phyloP scores from a whole-genome alignment of 1,140 invertebrate species.

The Monomorium pharaonis region DNA sequence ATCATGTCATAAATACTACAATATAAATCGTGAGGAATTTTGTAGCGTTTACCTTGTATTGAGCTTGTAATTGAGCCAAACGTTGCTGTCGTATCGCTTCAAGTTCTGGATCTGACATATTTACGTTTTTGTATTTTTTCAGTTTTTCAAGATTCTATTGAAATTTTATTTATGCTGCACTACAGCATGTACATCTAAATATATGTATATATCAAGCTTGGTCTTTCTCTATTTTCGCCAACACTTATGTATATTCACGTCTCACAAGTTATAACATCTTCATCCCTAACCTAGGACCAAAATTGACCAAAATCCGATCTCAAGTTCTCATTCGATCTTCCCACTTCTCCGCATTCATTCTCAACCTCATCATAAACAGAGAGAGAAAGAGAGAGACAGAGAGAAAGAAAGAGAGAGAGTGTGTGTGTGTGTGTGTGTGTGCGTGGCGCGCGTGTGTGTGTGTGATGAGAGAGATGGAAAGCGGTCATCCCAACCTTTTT shows the following conservation, averaged over 20 bases:
- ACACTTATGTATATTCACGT: background rate
- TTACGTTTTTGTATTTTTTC: conserved; percentile 17
- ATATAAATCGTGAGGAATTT: background rate
- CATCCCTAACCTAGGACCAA: background rate
- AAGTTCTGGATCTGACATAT: conserved; percentile 93
- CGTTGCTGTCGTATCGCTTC: conserved; percentile 92
- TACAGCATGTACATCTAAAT: background rate
- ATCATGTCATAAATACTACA: background rate
- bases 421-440: no score
- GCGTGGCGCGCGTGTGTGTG: no score
- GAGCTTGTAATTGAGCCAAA: conserved; percentile 92
- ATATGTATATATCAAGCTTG: background rate
- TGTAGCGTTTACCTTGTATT: conserved; percentile 86
- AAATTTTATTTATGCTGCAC: background rate
- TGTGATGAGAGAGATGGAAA: no score
- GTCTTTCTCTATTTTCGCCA: background rate
- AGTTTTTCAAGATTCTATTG: background rate
- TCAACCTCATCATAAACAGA: no score
- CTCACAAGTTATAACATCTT: background rate
- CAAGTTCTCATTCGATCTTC: no score
- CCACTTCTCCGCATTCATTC: no score
- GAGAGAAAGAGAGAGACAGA: no score
- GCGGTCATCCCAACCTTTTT: no score
- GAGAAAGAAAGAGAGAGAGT: no score
- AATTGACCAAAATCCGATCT: no score